Conservation (phyloP, 1,140 invertebrate species). For the Leptopilina boulardi region DNA sequence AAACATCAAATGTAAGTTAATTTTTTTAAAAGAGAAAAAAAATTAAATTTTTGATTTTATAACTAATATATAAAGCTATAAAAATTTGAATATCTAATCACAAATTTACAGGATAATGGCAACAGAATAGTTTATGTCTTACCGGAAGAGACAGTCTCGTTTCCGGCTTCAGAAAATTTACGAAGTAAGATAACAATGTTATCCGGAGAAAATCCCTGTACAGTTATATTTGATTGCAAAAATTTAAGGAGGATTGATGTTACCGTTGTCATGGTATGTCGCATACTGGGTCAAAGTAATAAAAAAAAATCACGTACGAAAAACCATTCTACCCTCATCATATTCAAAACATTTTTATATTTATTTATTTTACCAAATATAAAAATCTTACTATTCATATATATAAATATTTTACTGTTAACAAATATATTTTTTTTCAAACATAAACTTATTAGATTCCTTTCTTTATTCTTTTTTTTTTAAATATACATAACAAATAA, state of each 20-base stretch:
- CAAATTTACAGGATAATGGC: conserved; percentile 49
- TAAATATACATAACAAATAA: too few species aligned
- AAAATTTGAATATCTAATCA: neutral
- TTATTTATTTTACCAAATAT: too few species aligned
- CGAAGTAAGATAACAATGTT: conserved; percentile 74
- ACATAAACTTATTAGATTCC: too few species aligned
- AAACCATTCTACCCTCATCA: too few species aligned
- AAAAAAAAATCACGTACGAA: neutral
- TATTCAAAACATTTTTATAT: too few species aligned
- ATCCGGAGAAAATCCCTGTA: conserved; percentile 50
- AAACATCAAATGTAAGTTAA: conserved; percentile 63
- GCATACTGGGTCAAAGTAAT: neutral
- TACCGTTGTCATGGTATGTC: conserved; percentile 77
- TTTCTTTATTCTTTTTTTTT: too few species aligned
- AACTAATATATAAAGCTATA: too few species aligned
- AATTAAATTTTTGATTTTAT: too few species aligned
- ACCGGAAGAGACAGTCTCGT: conserved; percentile 78
- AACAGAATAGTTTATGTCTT: conserved; percentile 72
- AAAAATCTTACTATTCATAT: too few species aligned
- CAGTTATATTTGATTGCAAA: conserved; percentile 77
- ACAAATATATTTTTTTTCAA: too few species aligned
- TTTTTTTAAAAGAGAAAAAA: neutral
- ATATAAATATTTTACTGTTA: too few species aligned
- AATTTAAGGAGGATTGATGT: conserved; percentile 77
- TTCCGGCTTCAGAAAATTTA: conserved; percentile 80